Base-by-base conservation (phyloP, 1,140 invertebrate genomes). In the Leptestheria dahalacensis region DNA sequence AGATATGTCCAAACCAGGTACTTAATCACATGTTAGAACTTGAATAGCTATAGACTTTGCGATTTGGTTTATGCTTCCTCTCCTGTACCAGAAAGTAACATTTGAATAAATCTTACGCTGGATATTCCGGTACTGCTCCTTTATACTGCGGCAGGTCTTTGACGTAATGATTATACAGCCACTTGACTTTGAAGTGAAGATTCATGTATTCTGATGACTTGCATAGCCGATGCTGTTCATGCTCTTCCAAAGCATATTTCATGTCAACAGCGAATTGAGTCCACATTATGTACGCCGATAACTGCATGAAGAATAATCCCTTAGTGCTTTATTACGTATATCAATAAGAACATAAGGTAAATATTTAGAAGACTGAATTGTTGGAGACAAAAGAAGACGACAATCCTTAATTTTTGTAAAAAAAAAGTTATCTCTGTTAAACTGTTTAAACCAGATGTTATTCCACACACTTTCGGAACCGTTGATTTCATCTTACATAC, bases 121-220 rank as follows among this genome's bases (percentile, higher is more conserved):
- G 95, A 74, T 99, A 99, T 71, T 98, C 83, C 61, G 84, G 84
- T 61, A 97, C 91, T 51, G 86, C 81, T 56, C 87, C 88, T 66
- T 97, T 97, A 71, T 95, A 96, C 10, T 91, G 90, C 64, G 94
- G 93, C 62, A 98, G 87, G 69, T 98, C 93, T 69, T 88, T 90
- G n/a, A 99, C 92, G 74, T 97, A 99, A 70, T 97, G 96, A 64
- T 90, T 93, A 72, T 99, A 93, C 55, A 99, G 77, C 89, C 94
- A 97, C 79, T 99, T 99, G 11, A 97, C 91, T 78, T 92, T 92
- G 76, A 99, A 99, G 74, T 99, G 96, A 9, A 99, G 78, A 74
- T 99, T 99, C 92, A 99, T 99, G 71, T 98, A 99, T 52, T 91
- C 91, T 46, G 94, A 95, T 68, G 92, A 97, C 75, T 95, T 97